A percentile compares a stretch with the other conserved stretches of the same genome.
Conservation (phyloP, 1,140 invertebrate species). For the Formica selysi region DNA sequence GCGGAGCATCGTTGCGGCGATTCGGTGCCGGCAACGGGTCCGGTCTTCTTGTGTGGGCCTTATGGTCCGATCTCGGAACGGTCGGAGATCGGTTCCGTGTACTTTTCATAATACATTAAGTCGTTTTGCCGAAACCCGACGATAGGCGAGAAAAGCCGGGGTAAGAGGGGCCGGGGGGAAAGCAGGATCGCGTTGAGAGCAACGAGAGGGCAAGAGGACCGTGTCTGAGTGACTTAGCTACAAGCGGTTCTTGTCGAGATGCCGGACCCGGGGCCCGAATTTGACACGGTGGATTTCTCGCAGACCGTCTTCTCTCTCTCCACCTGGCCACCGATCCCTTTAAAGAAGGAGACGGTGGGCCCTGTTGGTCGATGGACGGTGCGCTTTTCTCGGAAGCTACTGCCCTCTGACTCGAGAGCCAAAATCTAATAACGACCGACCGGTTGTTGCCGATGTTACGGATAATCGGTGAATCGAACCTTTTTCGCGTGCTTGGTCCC, state of each 20-base stretch:
- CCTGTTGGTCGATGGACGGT: slow-evolving; percentile 38
- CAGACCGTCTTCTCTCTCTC: slow-evolving; percentile 42
- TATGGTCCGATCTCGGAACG: neutral
- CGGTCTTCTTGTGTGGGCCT: slow-evolving; percentile 70
- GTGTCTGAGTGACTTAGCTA: slow-evolving; percentile 74
- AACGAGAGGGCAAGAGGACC: slow-evolving; percentile 65
- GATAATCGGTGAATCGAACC: slow-evolving; percentile 62
- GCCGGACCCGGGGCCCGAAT: slow-evolving; percentile 65
- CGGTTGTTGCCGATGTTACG: slow-evolving; percentile 30
- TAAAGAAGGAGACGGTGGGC: slow-evolving; percentile 29
- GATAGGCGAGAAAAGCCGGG: slow-evolving; percentile 55
- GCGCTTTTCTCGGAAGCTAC: slow-evolving; percentile 70
- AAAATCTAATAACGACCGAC: slow-evolving; percentile 36
- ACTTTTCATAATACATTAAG: slow-evolving; percentile 76
- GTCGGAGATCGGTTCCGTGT: slow-evolving; percentile 65
- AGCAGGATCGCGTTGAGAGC: slow-evolving; percentile 31
- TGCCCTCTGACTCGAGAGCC: slow-evolving; percentile 65
- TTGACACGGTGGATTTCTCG: slow-evolving; percentile 77
- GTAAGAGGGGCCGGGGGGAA: neutral
- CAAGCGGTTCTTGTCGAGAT: slow-evolving; percentile 66
- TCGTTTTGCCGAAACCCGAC: slow-evolving; percentile 71
- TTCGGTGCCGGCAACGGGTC: slow-evolving; percentile 7
- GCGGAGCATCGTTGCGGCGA: neutral
- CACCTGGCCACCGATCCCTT: slow-evolving; percentile 69
- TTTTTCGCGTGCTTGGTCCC: neutral